Percentiles rank a stretch among this genome's conserved stretches.
Conservation (phyloP, 2,888 invertebrate species). For the Amphiduros pacificus region DNA sequence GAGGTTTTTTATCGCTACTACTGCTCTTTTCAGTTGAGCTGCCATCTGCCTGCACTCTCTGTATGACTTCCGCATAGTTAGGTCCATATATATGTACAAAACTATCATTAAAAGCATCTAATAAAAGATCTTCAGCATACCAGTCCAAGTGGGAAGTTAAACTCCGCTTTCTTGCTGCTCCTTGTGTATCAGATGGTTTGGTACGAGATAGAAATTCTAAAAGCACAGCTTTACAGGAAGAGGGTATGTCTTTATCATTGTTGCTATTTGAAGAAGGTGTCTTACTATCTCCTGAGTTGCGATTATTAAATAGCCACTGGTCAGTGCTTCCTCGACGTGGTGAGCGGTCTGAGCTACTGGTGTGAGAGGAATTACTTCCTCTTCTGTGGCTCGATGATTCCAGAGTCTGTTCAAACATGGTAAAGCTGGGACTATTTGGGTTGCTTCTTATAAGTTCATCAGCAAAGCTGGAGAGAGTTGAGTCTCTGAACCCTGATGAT, state of each 20-base stretch:
- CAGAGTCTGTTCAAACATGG: neutral
- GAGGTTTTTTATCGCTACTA: neutral
- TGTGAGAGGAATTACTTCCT: neutral
- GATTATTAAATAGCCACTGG: neutral
- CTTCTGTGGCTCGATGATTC: neutral
- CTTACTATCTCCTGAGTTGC: neutral
- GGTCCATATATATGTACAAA: conserved; percentile 21
- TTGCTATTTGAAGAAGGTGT: neutral
- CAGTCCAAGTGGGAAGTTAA: conserved; percentile 21
- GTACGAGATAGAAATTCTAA: neutral
- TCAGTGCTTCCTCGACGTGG: neutral
- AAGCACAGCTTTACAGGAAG: neutral
- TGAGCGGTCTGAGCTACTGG: neutral
- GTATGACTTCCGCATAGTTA: neutral
- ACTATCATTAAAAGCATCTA: conserved; percentile 23
- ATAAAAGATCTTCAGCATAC: conserved; percentile 23
- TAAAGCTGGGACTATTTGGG: neutral
- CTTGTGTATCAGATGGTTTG: neutral
- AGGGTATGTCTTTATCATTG: neutral
- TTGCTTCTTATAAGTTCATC: conserved; percentile 38
- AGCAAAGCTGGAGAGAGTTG: conserved; percentile 48
- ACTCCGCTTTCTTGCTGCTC: neutral
- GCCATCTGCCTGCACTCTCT: no score
- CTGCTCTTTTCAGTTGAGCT: neutral
- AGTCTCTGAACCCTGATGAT: conserved; percentile 38